phyloP scores from a whole-genome alignment of 2,888 invertebrate species.

The Ypsolopha scabrella region DNA sequence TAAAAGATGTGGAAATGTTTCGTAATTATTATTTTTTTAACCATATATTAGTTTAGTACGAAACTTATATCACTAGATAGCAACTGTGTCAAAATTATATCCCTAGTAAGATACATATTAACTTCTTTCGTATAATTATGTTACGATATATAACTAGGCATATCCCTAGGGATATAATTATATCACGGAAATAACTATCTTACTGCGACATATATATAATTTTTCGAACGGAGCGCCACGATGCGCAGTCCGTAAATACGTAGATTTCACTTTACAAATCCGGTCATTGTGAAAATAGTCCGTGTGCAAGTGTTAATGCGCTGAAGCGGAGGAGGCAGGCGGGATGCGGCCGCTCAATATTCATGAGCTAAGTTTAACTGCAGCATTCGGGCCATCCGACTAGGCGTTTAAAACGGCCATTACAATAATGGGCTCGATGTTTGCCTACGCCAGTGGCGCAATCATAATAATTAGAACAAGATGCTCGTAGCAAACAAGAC shows the following conservation, averaged over 20 bases:
- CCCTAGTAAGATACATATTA: no score
- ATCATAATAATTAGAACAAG: conserved; percentile 2
- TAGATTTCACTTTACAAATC: conserved; percentile 11
- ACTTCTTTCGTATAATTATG: no score
- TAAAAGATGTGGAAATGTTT: no score
- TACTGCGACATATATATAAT: background rate
- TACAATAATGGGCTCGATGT: conserved; percentile 35
- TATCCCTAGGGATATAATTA: conserved; percentile 4
- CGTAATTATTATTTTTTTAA: no score
- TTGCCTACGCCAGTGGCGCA: conserved; percentile 12
- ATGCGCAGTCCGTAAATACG: background rate
- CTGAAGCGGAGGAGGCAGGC: conserved; percentile 4
- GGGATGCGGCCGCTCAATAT: conserved; percentile 44
- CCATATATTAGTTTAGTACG: no score
- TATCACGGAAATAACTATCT: background rate
- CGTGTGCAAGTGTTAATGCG: conserved; percentile 11
- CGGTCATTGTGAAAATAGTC: conserved; percentile 10
- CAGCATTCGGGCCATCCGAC: conserved; percentile 29
- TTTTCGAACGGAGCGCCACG: background rate
- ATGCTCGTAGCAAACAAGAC: background rate
- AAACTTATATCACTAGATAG: no score
- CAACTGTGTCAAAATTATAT: no score
- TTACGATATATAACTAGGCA: no score
- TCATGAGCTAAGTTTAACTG: conserved; percentile 49
- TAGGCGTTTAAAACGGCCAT: conserved; percentile 39